Percentiles rank a stretch among this genome's conserved stretches.
These are phyloP conservation scores for Strigamia transsilvanica DNA, from an alignment of 2,888 invertebrate species.

Conservation along the genomic window DNA sequence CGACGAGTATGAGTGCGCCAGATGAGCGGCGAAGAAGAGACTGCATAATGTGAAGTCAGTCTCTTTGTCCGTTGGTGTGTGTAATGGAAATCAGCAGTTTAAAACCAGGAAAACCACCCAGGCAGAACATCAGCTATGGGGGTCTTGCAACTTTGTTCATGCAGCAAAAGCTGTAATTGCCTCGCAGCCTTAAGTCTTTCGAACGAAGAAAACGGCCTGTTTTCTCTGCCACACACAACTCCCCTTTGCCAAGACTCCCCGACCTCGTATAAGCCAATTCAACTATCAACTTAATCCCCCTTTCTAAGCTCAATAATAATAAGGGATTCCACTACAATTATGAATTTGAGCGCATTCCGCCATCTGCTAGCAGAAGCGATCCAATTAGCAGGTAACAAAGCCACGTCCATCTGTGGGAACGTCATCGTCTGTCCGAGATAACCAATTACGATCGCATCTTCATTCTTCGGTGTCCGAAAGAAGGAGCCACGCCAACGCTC, in stretches of 20 bases:
- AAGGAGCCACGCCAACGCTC: too few relatives aligned
- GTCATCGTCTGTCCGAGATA: constrained; percentile 17
- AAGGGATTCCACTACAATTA: constrained; percentile 32
- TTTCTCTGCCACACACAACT: constrained; percentile 16
- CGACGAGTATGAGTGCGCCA: neutral
- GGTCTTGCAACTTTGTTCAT: constrained; percentile 48
- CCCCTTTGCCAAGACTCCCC: constrained; percentile 14
- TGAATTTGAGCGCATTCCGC: constrained; percentile 8
- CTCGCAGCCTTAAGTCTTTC: constrained; percentile 3
- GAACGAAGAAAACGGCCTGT: constrained; percentile 23
- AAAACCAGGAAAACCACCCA: constrained; percentile 40
- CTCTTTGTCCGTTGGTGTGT: constrained; percentile 43
- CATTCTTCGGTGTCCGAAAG: neutral
- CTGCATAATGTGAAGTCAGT: constrained; percentile 40
- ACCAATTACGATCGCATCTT: constrained; percentile 3
- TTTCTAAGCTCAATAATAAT: constrained; percentile 34
- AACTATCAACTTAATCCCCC: constrained; percentile 27
- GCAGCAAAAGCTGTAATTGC: constrained; percentile 45
- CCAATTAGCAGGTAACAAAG: constrained; percentile 40
- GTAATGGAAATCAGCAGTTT: constrained; percentile 48
- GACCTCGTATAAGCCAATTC: constrained; percentile 33
- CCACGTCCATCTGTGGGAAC: neutral
- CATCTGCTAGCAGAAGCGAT: neutral
- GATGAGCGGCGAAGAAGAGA: constrained; percentile 18
- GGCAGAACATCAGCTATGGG: constrained; percentile 44